Conservation (phyloP, 2,797 vertebrate genomes). For the Arnoldichthys spilopterus region DNA sequence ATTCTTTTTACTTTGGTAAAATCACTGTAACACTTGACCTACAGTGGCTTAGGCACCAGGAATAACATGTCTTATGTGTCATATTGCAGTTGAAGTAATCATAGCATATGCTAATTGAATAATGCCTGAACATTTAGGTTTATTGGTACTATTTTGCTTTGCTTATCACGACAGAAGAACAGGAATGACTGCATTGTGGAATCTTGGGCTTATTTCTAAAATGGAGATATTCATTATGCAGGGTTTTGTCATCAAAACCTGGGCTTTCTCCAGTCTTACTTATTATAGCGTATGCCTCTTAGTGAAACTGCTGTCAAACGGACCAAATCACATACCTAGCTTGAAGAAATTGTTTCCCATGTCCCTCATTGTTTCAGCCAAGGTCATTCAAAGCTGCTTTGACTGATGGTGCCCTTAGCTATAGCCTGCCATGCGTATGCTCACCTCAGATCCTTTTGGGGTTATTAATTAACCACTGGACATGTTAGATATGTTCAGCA, state of each 20-base stretch:
- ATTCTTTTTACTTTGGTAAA: background rate
- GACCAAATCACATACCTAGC: constrained; percentile 54
- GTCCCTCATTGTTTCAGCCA: constrained; percentile 66
- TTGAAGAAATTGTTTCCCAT: constrained; percentile 52
- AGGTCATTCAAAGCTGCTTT: constrained; percentile 73
- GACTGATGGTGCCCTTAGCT: constrained; percentile 73
- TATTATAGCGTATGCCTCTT: constrained; percentile 47
- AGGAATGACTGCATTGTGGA: constrained; percentile 56
- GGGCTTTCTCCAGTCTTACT: constrained; percentile 70
- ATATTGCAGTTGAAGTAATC: background rate
- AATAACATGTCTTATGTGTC: background rate
- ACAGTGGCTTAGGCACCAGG: background rate
- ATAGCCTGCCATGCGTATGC: constrained; percentile 57
- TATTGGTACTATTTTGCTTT: constrained; percentile 42
- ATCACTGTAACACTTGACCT: background rate
- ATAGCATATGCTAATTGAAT: background rate
- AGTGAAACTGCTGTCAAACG: constrained; percentile 46
- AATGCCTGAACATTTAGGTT: background rate
- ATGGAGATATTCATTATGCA: constrained; percentile 45
- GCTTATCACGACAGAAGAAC: constrained; percentile 64
- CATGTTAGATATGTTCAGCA: constrained; percentile 73
- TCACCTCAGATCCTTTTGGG: constrained; percentile 71
- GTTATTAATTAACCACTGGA: constrained; percentile 80
- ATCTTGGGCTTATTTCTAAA: constrained; percentile 67
- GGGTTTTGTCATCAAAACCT: constrained; percentile 71